These are phyloP conservation scores for Chauna torquata DNA, from an alignment of 2,113 vertebrate species.

Conservation along the genomic window DNA sequence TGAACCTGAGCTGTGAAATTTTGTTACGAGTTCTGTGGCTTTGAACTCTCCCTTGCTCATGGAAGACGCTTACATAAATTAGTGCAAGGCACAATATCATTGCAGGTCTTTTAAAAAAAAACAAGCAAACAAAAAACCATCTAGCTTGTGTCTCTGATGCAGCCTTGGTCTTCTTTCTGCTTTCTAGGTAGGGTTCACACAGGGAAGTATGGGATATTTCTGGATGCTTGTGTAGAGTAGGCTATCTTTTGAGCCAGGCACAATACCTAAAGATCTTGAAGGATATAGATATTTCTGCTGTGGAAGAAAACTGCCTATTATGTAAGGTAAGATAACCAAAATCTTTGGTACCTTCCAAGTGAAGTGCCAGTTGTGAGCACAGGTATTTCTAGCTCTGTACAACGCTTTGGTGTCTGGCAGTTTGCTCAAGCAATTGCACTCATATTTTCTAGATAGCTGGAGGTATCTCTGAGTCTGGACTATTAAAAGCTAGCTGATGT, in stretches of 20 bases:
- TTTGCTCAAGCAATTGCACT: not conserved
- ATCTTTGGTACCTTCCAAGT: not conserved
- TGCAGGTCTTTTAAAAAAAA: not conserved
- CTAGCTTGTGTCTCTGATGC: not conserved
- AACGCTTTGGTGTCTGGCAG: not conserved
- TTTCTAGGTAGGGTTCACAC: not conserved
- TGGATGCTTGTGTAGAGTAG: not conserved
- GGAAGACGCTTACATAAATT: not conserved
- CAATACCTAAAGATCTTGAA: not conserved
- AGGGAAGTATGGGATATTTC: not conserved
- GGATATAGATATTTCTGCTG: not conserved
- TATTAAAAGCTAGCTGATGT: not conserved
- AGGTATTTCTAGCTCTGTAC: not conserved
- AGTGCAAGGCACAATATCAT: not conserved
- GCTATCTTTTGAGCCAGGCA: not conserved
- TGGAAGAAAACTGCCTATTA: not conserved
- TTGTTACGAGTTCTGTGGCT: accelerated
- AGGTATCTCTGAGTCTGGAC: not conserved
- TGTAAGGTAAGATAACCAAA: not conserved
- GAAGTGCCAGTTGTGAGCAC: not conserved
- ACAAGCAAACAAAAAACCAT: too few relatives aligned
- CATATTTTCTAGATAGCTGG: not conserved
- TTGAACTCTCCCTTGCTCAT: not conserved
- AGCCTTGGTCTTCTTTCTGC: not conserved
- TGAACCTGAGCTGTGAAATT: not conserved